Percentiles rank a stretch among this genome's conserved stretches.
Conservation (phyloP, 2,113 vertebrate species). For the Dromiciops gliroides region DNA sequence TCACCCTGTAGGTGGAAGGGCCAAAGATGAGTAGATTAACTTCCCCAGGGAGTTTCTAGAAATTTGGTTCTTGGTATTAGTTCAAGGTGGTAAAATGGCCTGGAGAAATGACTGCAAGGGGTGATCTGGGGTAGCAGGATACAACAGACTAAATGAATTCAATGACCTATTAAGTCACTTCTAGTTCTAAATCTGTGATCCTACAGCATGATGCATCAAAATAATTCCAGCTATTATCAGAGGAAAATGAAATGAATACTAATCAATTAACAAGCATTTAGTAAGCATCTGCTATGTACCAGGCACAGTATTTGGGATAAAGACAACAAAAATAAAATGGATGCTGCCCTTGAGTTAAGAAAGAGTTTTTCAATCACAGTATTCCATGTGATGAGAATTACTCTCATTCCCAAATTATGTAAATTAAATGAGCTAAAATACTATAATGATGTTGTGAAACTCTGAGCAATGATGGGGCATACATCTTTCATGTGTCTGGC, state of each 20-base stretch:
- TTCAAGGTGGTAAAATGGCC: background rate
- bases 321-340: background rate
- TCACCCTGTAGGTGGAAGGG: background rate
- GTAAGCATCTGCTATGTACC: background rate
- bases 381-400: background rate
- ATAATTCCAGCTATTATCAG: background rate
- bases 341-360: background rate
- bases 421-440: background rate
- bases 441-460: background rate
- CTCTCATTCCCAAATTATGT: background rate
- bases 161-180: background rate
- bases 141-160: background rate
- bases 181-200: background rate
- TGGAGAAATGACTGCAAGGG: background rate
- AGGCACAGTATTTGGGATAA: background rate
- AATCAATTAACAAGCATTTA: background rate
- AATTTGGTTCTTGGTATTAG: background rate
- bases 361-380: background rate
- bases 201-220: background rate
- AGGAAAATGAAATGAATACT: background rate
- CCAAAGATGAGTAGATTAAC: background rate
- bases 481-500: background rate
- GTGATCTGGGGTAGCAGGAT: background rate
- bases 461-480: background rate
- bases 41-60: background rate